Percentiles rank a stretch among this genome's conserved stretches.
Conservation (phyloP, 2,888 invertebrate genomes). For the Brachyptera putata region DNA sequence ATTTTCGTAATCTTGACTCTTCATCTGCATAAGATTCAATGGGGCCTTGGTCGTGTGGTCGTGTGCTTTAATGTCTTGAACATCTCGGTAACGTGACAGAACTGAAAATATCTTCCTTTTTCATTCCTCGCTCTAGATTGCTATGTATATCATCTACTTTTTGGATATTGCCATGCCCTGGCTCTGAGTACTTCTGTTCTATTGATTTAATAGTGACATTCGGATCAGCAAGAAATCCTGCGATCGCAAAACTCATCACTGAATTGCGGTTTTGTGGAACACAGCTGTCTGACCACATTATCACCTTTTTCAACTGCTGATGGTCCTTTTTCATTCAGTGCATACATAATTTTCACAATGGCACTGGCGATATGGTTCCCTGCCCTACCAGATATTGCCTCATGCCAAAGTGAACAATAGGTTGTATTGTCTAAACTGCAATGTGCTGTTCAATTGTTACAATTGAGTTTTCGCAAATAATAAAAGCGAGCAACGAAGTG, state of each 20-base stretch:
- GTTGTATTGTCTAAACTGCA: not conserved
- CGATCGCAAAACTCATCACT: not conserved
- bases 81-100: not conserved
- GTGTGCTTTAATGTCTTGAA: not conserved
- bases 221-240: not conserved
- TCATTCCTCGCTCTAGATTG: not conserved
- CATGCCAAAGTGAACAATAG: conserved; percentile 4
- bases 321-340: not conserved
- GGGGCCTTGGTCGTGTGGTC: not conserved
- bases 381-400: not conserved
- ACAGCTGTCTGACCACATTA: conserved; percentile 3
- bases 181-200: conserved; percentile 13
- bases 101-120: not conserved
- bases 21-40: not conserved
- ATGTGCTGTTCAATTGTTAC: conserved; percentile 10
- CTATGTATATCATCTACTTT: conserved; percentile 10
- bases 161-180: conserved; percentile 6
- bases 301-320: not conserved
- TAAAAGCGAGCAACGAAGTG: not conserved
- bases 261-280: conserved; percentile 6
- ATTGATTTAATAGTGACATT: not conserved
- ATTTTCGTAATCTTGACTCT: conserved; percentile 50
- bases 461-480: not conserved
- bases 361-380: conserved; percentile 18
- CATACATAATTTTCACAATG: not conserved